Evolutionary conservation across 2,113 vertebrate species (phyloP), one percentile per base, ranked within the genome.

Genomic region (Willisornis vidua): DNA sequence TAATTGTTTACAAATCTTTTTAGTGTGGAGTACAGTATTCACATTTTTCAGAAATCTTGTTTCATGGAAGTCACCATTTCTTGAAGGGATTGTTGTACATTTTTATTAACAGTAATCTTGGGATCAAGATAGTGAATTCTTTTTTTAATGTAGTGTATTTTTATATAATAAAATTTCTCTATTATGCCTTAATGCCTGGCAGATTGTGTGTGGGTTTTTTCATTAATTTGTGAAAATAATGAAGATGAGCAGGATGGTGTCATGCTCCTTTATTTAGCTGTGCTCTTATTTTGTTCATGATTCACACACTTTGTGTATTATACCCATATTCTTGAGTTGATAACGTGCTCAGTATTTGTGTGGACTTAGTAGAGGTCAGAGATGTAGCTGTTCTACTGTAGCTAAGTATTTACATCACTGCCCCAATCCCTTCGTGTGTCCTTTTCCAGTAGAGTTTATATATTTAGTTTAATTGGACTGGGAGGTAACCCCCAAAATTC

Each of bases 271-370:
- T 58, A 4, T 74, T 78, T 17, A 24, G 46, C 24, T 2, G 9
- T 85, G 12, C 57, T 73, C 37, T 67, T 46, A 7, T 2, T 77
- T 48, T 12, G 7, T 4, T 49, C 7, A 3, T 65, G 1, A 6
- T 65, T 55, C 0, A 4, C 26, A 67, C 48, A 14, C 5, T 12
- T 37, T 68, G n/a, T 18, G 0, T 26, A 4, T 16, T 58, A 7
- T 12, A 33, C 4, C 4, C n/a, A 14, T 33, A 13, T 65, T 58
- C 29, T 39, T 6, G 18, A 70, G 10, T 54, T 88, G 28, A 20
- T 55, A 76, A 22, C 54, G 24, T 22, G 43, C 6, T 33, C 0
- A 1, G 8, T 54, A 0, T n/a, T 18, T 7, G 2, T 10, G 13
- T 74, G 25, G 43, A 17, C 14, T 39, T 46, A 35, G 10, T 2